Evolutionary conservation across 2,113 vertebrate genomes (phyloP), one percentile per base, ranked within the genome.

Genomic region (Hassar affinis): DNA sequence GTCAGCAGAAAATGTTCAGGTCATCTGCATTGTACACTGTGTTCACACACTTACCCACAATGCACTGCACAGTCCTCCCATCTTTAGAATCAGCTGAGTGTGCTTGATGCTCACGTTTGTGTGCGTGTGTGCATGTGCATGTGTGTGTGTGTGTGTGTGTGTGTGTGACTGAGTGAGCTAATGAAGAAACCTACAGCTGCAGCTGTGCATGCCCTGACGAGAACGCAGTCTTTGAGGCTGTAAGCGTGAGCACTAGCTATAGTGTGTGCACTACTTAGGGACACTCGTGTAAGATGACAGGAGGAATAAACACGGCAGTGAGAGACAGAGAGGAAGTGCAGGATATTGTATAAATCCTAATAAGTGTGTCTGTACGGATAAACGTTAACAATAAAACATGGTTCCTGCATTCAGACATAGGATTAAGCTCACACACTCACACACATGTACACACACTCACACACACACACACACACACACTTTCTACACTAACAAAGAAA

Each of bases 1-100:
- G 51, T 86, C 85, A 86, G 85, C 85, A 86, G 78, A 84, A 86
- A 81, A 78, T 62, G 61, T 78, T 86, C 82, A 79, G 85, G 82
- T 86, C 82, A 81, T 64, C 81, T 80, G 78, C 35, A 66, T 49
- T 51, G 42, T 35, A 75, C 30, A 52, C 33, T 75, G 72, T 33
- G 78, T 69, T 79, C 35, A 7, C 78, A 35, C 15, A 9, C 42
- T 54, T 42, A 56, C 81, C 85, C 81, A 62, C 47, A 56, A 83
- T 80, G 85, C 85, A 83, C 56, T 83, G 81, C 62, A 35, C 11
- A 30, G 68, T 78, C 15, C 76, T 42, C 35, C 76, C 81, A 64
- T 64, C 61, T 78, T 83, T 54, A 75, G 35, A 79, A 74, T 80
- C 61, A 83, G 85, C 81, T 82, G 74, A 82, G 74, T 75, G 27